A percentile compares a stretch with the other conserved stretches of the same genome.
phyloP scores from a whole-genome alignment of 2,888 invertebrate species.

The Mythimna lalbum region DNA sequence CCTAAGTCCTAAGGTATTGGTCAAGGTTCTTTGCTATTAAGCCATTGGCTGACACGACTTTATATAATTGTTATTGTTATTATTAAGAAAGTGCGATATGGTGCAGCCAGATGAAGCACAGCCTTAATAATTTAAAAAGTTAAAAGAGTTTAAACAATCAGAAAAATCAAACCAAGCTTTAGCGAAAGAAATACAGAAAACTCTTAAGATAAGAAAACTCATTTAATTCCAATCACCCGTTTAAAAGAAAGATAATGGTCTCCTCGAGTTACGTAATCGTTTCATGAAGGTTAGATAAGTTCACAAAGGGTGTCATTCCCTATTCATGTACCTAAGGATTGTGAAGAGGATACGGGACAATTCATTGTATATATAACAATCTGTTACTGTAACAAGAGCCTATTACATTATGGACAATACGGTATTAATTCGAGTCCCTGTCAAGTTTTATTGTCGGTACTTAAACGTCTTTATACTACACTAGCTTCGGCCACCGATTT shows the following conservation, averaged over 20 bases:
- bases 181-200: conserved; percentile 16
- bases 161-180: conserved; percentile 1
- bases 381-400: conserved; percentile 8
- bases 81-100: too few species aligned
- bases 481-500: too few species aligned
- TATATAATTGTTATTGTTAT: too few species aligned
- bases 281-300: conserved; percentile 18
- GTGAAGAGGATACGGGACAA: conserved; percentile 11
- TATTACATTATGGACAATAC: conserved; percentile 15
- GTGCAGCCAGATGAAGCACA: too few species aligned
- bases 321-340: conserved; percentile 17
- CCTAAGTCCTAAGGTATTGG: too few species aligned
- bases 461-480: too few species aligned
- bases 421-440: conserved; percentile 24
- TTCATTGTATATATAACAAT: conserved; percentile 11
- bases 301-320: conserved; percentile 1
- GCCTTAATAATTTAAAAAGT: too few species aligned
- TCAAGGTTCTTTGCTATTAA: too few species aligned
- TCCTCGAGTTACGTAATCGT: conserved; percentile 31
- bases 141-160: not conserved
- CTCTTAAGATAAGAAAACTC: conserved; percentile 35
- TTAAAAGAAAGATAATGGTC: conserved; percentile 36
- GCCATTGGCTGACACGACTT: too few species aligned
- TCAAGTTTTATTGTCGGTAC: conserved; percentile 26
- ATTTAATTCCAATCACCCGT: conserved; percentile 41